Evolutionary conservation across 2,888 invertebrate genomes (phyloP).

Genomic region (Caenorhabditis sp.): DNA sequence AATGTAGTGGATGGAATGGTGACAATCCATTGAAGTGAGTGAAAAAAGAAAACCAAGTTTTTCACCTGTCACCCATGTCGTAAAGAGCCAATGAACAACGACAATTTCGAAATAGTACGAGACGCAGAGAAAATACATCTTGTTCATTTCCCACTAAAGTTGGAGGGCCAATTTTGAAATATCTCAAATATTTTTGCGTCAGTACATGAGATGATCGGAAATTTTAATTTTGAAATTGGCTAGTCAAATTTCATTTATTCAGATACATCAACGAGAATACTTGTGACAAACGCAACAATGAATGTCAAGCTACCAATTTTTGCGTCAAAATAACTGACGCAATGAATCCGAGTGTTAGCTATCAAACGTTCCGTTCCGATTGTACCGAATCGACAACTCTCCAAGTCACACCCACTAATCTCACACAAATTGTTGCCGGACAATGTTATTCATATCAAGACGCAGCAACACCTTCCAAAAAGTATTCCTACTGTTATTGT

Average conservation of each 20-base stretch:
- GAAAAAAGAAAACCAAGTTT: too few species aligned
- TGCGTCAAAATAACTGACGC: slow-evolving; percentile 34
- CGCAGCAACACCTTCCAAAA: slow-evolving; percentile 19
- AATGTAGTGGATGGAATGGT: slow-evolving; percentile 28
- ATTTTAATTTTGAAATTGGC: too few species aligned
- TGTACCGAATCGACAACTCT: slow-evolving; percentile 16
- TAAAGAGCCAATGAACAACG: too few species aligned
- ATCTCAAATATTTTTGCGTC: too few species aligned
- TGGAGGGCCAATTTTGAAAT: too few species aligned
- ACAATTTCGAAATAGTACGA: too few species aligned
- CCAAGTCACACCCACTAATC: slow-evolving; percentile 23
- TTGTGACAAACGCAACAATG: slow-evolving; percentile 31
- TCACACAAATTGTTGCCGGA: slow-evolving; percentile 9
- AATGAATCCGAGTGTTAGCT: slow-evolving; percentile 16
- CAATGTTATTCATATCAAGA: slow-evolving; percentile 25
- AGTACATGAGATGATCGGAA: too few species aligned
- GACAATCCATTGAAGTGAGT: slow-evolving; percentile 9
- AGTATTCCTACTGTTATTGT: slow-evolving; percentile 27
- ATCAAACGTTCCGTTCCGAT: slow-evolving; percentile 27
- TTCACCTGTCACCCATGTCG: too few species aligned
- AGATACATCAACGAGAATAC: slow-evolving; percentile 7
- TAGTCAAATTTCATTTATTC: too few species aligned
- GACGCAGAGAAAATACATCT: too few species aligned
- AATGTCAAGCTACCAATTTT: slow-evolving; percentile 24
- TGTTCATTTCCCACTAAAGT: too few species aligned